These are phyloP conservation scores for Hipposideros armiger DNA, from an alignment of 2,113 vertebrate genomes.

Conservation along the genomic window DNA sequence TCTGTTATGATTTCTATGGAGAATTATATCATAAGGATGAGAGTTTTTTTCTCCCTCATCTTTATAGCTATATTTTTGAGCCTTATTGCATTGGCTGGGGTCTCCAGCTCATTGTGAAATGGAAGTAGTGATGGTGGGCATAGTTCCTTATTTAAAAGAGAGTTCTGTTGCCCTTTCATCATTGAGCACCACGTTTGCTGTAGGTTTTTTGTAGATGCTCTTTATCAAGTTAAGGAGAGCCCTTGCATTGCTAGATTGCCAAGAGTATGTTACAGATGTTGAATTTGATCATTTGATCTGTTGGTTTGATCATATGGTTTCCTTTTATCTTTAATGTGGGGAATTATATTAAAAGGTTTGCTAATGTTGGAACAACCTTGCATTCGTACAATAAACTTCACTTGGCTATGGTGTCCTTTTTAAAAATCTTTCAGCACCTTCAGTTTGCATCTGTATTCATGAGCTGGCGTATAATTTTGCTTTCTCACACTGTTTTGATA, in stretches of 20 bases:
- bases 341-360: conserved; percentile 20
- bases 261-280: conserved; percentile 26
- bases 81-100: neutral
- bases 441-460: neutral
- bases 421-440: neutral
- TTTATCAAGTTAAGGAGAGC: neutral
- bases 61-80: neutral
- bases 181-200: neutral
- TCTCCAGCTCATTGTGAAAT: neutral
- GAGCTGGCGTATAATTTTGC: neutral
- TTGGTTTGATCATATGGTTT: conserved; percentile 49
- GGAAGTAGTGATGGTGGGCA: too few species aligned
- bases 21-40: neutral
- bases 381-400: neutral
- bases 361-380: conserved; percentile 56
- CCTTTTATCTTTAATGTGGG: conserved; percentile 55
- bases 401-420: neutral
- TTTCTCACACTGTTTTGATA: neutral
- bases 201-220: neutral
- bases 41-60: neutral
- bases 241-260: neutral
- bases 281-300: conserved; percentile 11
- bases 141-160: neutral
- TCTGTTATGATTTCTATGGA: neutral
- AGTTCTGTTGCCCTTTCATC: neutral